These are phyloP conservation scores for Oreamnos americanus DNA, from an alignment of 2,113 vertebrate species.

Conservation along the genomic window DNA sequence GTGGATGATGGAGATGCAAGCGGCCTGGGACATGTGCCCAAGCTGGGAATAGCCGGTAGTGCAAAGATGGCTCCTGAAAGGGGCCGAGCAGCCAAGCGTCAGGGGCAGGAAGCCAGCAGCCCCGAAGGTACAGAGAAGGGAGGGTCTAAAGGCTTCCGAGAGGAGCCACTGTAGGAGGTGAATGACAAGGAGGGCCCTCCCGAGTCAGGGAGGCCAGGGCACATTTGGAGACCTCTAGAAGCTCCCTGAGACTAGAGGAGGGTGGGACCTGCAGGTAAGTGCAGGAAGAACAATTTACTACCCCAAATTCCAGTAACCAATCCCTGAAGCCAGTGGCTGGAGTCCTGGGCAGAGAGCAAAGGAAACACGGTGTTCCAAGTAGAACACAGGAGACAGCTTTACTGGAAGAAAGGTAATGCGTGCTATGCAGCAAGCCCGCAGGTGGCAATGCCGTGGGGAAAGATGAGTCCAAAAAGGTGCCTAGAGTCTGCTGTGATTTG, in stretches of 20 bases:
- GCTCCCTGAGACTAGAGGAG: not conserved
- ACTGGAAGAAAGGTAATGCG: not conserved
- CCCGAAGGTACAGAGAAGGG: not conserved
- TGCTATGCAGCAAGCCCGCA: not conserved
- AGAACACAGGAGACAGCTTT: not conserved
- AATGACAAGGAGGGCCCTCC: not conserved
- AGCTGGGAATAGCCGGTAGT: not conserved
- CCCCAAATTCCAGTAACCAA: not conserved
- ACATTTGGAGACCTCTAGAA: not conserved
- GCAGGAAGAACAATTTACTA: not conserved
- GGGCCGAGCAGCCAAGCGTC: not conserved
- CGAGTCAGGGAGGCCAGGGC: not conserved
- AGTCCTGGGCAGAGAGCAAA: not conserved
- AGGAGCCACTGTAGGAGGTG: not conserved
- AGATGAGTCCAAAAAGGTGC: not conserved
- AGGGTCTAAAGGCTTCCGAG: not conserved
- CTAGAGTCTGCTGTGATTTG: not conserved
- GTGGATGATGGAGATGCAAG: not conserved
- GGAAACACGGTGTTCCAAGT: not conserved
- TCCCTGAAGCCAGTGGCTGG: not conserved
- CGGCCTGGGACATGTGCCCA: not conserved
- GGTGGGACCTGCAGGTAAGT: not conserved
- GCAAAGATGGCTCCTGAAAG: not conserved
- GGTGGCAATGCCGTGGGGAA: not conserved
- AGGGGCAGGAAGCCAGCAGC: not conserved